Base-by-base conservation (phyloP, 2,888 invertebrate species). In the Chesias legatella region DNA sequence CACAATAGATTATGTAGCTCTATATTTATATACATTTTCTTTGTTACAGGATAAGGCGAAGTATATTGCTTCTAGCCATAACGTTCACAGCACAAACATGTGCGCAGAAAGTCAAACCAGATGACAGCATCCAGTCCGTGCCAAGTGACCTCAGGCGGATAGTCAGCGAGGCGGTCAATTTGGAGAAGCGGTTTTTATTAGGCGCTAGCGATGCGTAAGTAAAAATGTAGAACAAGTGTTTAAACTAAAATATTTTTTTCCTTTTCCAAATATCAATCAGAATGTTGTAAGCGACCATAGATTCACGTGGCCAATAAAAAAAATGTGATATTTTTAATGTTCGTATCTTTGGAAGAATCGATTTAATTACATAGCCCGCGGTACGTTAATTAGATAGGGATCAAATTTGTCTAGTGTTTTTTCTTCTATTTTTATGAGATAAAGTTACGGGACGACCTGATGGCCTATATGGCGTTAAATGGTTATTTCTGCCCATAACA, bases 181-280 rank as follows among this genome's bases (percentile, higher is more conserved):
- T 85, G 47, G 89, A 89, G 47, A 74, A 79, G 39, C 73, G 85
- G 45, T 84, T 76, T 33, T 54, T 75, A 26, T 63, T 73, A 47
- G 84, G 83, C 32, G 82, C 76, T 52, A 80, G 61, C 56, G 83
- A 81, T 57, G 70, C 68, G 88, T 88, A 64, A 79, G 85, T 79
- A 47, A n/a, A n/a, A n/a, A n/a, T 29, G 17, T 33, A 17, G 6
- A 22, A 32, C 7, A 5, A 10, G 11, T 7, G 34, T 5, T 5
- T 9, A 6, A 10, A 8, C 17, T 8, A 10, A 22, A 13, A 7
- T 11, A 25, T 28, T 6, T 9, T 26, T n/a, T n/a, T n/a, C n/a
- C n/a, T n/a, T n/a, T n/a, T n/a, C n/a, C n/a, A n/a, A n/a, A n/a
- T n/a, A n/a, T n/a, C n/a, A n/a, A n/a, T n/a, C n/a, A n/a, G n/a